These are phyloP conservation scores for Eulithis prunata DNA, from an alignment of 2,888 invertebrate species.

Conservation along the genomic window DNA sequence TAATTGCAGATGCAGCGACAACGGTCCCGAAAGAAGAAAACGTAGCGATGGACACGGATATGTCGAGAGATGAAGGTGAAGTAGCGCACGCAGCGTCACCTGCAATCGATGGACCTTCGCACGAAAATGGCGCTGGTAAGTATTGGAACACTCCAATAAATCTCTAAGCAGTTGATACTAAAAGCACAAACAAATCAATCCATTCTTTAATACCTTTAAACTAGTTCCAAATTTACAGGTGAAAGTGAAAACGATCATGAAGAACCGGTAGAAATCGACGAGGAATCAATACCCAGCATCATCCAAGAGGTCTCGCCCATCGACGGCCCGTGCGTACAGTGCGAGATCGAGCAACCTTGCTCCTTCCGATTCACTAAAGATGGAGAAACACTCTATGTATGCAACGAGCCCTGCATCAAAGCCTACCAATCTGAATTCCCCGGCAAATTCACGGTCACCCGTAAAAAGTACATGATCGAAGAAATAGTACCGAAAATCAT, in stretches of 20 bases:
- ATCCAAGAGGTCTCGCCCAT: slow-evolving; percentile 70
- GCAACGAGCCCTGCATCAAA: slow-evolving; percentile 78
- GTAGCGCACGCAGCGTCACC: slow-evolving; percentile 42
- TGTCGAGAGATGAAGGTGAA: slow-evolving; percentile 40
- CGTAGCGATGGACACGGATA: slow-evolving; percentile 49
- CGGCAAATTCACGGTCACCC: slow-evolving; percentile 57
- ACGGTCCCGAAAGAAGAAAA: slow-evolving; percentile 60
- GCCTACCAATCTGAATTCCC: slow-evolving; percentile 69
- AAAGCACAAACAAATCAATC: too few species aligned
- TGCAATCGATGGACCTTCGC: slow-evolving; percentile 51
- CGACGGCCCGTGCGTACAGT: slow-evolving; percentile 76
- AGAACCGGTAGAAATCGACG: slow-evolving; percentile 72
- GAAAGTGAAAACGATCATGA: slow-evolving; percentile 80
- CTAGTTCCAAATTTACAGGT: slow-evolving; percentile 55
- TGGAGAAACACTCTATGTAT: slow-evolving; percentile 66
- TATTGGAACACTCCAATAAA: neutral
- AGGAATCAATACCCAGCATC: slow-evolving; percentile 56
- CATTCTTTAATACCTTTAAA: neutral
- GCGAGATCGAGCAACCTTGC: slow-evolving; percentile 64
- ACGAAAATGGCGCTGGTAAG: slow-evolving; percentile 64
- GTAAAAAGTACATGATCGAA: slow-evolving; percentile 71
- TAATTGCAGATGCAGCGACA: slow-evolving; percentile 49
- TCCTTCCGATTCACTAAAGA: slow-evolving; percentile 64
- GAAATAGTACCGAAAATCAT: slow-evolving; percentile 63
- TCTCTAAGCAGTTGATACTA: too few species aligned